A percentile compares a stretch with the other conserved stretches of the same genome.
Conservation (phyloP, 2,888 invertebrate genomes). For the Diadegma fenestrale region DNA sequence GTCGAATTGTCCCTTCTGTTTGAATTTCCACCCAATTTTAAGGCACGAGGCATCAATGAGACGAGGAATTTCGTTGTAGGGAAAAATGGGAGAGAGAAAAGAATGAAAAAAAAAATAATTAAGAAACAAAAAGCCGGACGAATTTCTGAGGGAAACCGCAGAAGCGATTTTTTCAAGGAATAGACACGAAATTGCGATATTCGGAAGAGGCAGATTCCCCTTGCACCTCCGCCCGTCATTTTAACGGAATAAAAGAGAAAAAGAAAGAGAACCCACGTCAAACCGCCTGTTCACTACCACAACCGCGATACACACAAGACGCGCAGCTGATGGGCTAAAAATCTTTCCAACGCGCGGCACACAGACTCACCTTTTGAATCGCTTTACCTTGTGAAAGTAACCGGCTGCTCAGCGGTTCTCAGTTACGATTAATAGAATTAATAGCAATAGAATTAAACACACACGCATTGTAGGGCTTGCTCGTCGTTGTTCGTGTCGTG, state of each 20-base stretch:
- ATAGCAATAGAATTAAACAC: neutral
- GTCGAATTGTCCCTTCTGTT: neutral
- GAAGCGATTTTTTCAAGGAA: conserved; percentile 26
- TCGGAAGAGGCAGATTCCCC: conserved; percentile 64
- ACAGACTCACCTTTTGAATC: conserved; percentile 71
- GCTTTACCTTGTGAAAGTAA: conserved; percentile 77
- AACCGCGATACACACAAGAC: conserved; percentile 40
- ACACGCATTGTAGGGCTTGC: neutral
- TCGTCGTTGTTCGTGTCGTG: neutral
- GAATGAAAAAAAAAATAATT: neutral
- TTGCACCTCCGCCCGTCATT: conserved; percentile 71
- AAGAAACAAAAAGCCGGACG: conserved; percentile 22
- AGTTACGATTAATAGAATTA: conserved; percentile 56
- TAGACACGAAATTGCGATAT: conserved; percentile 15
- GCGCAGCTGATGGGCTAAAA: conserved; percentile 33
- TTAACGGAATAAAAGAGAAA: conserved; percentile 53
- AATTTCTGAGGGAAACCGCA: conserved; percentile 35
- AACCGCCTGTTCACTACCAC: conserved; percentile 66
- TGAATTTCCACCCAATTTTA: neutral
- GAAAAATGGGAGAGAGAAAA: neutral
- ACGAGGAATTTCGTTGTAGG: neutral
- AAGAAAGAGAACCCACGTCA: conserved; percentile 67
- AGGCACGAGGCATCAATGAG: neutral
- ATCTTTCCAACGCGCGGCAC: conserved; percentile 66
- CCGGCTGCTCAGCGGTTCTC: conserved; percentile 77